Evolutionary conservation across 2,888 invertebrate genomes (phyloP).

Genomic region (Linnaemya vulpina): DNA sequence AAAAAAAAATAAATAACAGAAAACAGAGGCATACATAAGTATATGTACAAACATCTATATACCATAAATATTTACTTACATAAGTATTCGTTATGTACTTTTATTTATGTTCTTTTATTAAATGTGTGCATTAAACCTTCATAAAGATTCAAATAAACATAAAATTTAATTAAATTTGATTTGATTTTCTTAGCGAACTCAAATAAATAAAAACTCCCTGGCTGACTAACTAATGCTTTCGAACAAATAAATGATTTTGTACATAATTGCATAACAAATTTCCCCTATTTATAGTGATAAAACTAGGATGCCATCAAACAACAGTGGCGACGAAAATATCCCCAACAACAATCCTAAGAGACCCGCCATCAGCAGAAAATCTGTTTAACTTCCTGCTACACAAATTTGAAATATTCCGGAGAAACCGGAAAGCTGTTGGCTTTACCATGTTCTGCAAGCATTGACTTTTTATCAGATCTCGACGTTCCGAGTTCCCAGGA

Average conservation of each 20-base stretch:
- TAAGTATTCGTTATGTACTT: too few relatives aligned
- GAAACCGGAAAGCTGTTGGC: too few relatives aligned
- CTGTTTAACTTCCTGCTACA: too few relatives aligned
- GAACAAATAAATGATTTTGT: constrained; percentile 37
- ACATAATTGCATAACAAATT: constrained; percentile 62
- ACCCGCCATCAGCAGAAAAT: too few relatives aligned
- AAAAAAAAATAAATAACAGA: too few relatives aligned
- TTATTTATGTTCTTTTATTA: neutral
- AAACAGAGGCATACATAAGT: neutral
- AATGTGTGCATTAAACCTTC: constrained; percentile 1
- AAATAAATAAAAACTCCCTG: neutral
- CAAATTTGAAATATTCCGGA: too few relatives aligned
- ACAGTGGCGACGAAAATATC: neutral
- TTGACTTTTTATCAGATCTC: too few relatives aligned
- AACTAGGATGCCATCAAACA: constrained; percentile 35
- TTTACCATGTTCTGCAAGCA: too few relatives aligned
- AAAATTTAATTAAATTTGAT: constrained; percentile 56
- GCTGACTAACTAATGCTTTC: neutral
- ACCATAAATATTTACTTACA: neutral
- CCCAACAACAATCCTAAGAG: neutral
- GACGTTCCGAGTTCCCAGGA: too few relatives aligned
- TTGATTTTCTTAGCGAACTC: constrained; percentile 33
- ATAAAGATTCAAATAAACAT: constrained; percentile 50
- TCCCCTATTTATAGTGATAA: constrained; percentile 48
- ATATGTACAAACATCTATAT: too few relatives aligned